Evolutionary conservation across 30 jellyfish, hydroid and myxozoan genomes (phyloP), one percentile per base, ranked within the genome.

Genomic region (Haliclystus octoradiatus): DNA sequence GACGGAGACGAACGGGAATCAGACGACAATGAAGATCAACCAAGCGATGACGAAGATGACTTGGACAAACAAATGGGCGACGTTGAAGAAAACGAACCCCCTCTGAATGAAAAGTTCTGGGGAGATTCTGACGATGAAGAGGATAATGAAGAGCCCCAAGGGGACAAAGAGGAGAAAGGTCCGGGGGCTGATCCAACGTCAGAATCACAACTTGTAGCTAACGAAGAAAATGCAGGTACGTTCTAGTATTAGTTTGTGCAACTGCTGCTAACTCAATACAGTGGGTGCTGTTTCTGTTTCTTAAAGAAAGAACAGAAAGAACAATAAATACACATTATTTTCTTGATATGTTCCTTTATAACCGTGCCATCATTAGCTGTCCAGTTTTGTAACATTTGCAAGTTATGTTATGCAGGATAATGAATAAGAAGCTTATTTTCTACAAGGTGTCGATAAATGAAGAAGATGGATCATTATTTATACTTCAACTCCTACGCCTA

Each of bases 131-230:
- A 78, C 1, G 93, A 84, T 62, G 95, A 89, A 15, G 93, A 77
- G 26, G 95, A 89, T 15, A 49, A 81, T 22, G 82, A 80, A 28
- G 82, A 60, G 57, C 57, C 57, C 19, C 57, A 40, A 25, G 75
- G 34, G n/a, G 84, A 81, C 25, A 92, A 81, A 5, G 76, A 81
- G 26, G 93, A 81, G 3, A 65, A 75, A 50, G 95, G 92, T 34
- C 76, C 89, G 14, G 95, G 94, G 34, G 94, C 93, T 34, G 94
- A 82, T 25, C 93, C 81, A 22, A 46, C 25, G 23, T 73, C 94
- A 28, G 74, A 89, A 49, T 89, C 98, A 1, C 82, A 82, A 63
- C 67, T 89, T 32, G 98, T 89, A 25, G 98, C 98, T 13, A 89
- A 89, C 26, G 98, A 82, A 14, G 98, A 89, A 31, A 49, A 81